A percentile compares a stretch with the other conserved stretches of the same genome.
Evolutionary conservation across 2,797 vertebrate species (phyloP).

Genomic region (Graptemys geographica): DNA sequence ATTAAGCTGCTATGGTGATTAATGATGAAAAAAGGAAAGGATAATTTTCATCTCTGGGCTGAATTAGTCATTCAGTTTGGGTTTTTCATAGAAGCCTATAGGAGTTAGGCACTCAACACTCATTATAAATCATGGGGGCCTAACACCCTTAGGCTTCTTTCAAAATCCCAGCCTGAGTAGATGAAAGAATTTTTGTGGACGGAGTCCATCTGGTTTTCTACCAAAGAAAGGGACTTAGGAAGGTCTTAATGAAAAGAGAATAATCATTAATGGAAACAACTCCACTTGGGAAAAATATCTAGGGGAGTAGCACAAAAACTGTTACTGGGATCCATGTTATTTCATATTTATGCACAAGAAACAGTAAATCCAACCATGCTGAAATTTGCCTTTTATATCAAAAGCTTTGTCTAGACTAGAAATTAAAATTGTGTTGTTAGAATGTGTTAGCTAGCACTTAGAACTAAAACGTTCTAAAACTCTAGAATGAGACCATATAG

Average conservation of each 20-base stretch:
- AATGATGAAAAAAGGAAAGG: neutral
- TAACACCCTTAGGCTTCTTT: neutral
- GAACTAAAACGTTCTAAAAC: neutral
- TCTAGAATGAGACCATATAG: neutral
- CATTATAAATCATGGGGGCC: neutral
- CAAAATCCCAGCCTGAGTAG: neutral
- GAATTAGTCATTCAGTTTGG: neutral
- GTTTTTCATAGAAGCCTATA: neutral
- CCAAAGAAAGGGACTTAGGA: neutral
- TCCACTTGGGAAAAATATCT: neutral
- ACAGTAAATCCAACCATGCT: neutral
- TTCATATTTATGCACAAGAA: neutral
- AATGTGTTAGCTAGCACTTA: neutral
- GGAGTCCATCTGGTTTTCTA: neutral
- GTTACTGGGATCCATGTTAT: neutral
- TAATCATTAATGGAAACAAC: neutral
- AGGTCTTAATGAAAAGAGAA: neutral
- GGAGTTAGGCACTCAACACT: neutral
- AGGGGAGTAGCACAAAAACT: neutral
- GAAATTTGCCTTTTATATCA: neutral
- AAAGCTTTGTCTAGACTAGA: accelerated
- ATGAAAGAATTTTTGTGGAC: neutral
- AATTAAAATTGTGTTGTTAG: neutral
- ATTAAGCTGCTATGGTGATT: neutral
- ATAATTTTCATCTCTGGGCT: neutral